Evolutionary conservation across 2,113 vertebrate genomes (phyloP).

Genomic region (Merops nubicus): DNA sequence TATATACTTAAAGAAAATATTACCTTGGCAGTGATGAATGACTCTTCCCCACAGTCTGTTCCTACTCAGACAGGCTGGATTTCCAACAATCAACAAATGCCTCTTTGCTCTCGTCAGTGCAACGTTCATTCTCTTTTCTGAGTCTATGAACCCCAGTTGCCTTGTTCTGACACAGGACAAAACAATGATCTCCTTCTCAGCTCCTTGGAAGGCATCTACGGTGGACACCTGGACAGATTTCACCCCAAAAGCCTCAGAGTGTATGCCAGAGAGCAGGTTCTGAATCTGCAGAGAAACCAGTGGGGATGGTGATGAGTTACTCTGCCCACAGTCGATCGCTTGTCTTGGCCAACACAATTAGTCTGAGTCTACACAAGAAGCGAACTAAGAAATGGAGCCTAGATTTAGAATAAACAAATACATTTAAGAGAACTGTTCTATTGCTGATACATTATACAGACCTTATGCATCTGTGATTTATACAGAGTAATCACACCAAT

Average conservation of each 20-base stretch:
- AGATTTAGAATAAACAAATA: not conserved
- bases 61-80: constrained; percentile 73
- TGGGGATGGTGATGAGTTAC: rapidly evolving
- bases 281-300: constrained; percentile 58
- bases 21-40: constrained; percentile 83
- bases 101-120: constrained; percentile 78
- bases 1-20: not conserved
- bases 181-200: constrained; percentile 79
- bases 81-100: constrained; percentile 80
- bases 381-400: not conserved
- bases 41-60: constrained; percentile 77
- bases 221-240: constrained; percentile 81
- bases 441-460: not conserved
- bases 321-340: rapidly evolving
- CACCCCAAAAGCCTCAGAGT: not conserved
- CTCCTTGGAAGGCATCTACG: constrained; percentile 83
- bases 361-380: not conserved
- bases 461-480: constrained; percentile 82
- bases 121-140: constrained; percentile 79
- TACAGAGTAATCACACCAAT: constrained; percentile 83
- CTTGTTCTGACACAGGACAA: constrained; percentile 81
- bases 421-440: not conserved
- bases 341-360: not conserved
- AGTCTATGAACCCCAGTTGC: constrained; percentile 81
- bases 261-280: constrained; percentile 25